A percentile compares a stretch with the other conserved stretches of the same genome.
Evolutionary conservation across 2,888 invertebrate species (phyloP).

Genomic region (Sialis fuliginosa): DNA sequence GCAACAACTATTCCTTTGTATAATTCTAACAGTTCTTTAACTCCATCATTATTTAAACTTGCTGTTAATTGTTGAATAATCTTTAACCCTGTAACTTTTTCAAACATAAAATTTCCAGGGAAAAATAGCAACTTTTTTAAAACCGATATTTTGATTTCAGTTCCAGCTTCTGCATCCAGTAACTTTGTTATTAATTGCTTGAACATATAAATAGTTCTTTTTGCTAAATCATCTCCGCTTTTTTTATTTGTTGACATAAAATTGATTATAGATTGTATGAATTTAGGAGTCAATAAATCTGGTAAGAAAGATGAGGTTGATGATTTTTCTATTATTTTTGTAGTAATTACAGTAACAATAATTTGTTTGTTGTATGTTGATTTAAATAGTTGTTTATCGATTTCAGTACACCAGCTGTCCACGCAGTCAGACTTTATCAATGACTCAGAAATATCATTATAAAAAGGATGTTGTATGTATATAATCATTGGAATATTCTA

Average conservation of each 20-base stretch:
- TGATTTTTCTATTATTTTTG: constrained; percentile 31
- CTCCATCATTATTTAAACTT: constrained; percentile 37
- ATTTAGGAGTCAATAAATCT: constrained; percentile 41
- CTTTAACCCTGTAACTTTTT: constrained; percentile 49
- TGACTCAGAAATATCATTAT: constrained; percentile 35
- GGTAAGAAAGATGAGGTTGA: constrained; percentile 32
- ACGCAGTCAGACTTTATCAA: constrained; percentile 33
- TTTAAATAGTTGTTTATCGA: constrained; percentile 29
- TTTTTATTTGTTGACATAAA: constrained; percentile 15
- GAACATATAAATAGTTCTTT: constrained; percentile 36
- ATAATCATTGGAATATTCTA: constrained; percentile 40
- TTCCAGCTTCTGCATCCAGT: constrained; percentile 28
- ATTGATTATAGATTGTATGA: constrained; percentile 36
- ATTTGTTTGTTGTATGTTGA: constrained; percentile 40
- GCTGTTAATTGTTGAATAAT: constrained; percentile 44
- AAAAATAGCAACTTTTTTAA: constrained; percentile 45
- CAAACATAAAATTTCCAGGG: constrained; percentile 56
- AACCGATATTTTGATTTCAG: constrained; percentile 34
- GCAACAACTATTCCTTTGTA: constrained; percentile 43
- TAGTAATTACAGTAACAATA: constrained; percentile 38
- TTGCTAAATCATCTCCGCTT: constrained; percentile 36
- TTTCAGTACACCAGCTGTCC: constrained; percentile 35
- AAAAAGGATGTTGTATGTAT: constrained; percentile 43
- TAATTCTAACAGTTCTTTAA: constrained; percentile 41
- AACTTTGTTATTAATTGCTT: constrained; percentile 30